These are phyloP conservation scores for Dendronephthya gigantea DNA, from an alignment of 64 coral and sea anemone genomes.

Conservation along the genomic window DNA sequence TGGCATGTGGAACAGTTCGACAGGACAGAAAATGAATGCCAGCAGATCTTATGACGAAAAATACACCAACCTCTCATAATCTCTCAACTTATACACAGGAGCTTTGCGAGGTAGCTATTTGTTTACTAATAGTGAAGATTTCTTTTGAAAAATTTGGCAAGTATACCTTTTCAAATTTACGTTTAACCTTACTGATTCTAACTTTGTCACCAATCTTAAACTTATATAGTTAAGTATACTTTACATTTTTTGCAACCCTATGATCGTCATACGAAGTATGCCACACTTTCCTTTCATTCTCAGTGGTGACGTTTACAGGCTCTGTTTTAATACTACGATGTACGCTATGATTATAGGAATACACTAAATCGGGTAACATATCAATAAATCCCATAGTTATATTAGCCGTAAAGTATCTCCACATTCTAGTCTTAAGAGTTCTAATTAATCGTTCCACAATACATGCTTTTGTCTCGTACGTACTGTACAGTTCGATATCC, in stretches of 20 bases:
- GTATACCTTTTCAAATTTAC: neutral
- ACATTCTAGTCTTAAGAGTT: neutral
- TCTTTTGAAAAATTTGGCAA: neutral
- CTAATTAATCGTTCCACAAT: neutral
- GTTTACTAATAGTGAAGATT: neutral
- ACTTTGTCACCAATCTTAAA: neutral
- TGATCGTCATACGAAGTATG: neutral
- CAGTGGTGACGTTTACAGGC: neutral
- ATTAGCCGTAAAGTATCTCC: neutral
- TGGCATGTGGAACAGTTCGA: constrained; percentile 23
- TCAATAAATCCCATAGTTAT: neutral
- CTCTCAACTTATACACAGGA: neutral
- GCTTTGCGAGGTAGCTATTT: neutral
- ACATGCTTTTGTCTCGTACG: neutral
- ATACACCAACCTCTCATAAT: neutral
- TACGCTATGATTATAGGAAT: neutral
- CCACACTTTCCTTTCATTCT: neutral
- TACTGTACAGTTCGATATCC: neutral
- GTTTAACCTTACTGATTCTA: neutral
- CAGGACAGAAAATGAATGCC: constrained; percentile 26
- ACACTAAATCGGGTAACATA: neutral
- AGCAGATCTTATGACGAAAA: neutral
- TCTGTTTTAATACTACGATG: neutral
- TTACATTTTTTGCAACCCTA: neutral
- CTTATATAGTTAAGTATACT: neutral